Evolutionary conservation across 2,888 invertebrate species (phyloP), one percentile per base, ranked within the genome.

Genomic region (Drosophila buzzatii): DNA sequence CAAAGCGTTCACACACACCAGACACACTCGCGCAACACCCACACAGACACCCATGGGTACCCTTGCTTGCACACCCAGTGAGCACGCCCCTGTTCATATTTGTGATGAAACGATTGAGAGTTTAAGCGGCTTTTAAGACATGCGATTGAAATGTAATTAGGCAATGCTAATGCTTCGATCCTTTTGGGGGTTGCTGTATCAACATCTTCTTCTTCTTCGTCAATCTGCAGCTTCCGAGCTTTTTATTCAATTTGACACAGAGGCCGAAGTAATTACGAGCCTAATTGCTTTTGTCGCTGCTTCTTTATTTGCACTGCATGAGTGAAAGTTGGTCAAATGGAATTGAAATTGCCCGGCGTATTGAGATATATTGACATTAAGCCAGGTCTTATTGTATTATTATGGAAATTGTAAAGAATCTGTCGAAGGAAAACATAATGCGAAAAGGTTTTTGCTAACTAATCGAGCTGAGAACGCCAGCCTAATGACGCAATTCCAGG

Each of bases 71-170:
- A 55, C 8, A 33, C n/a, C 14, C 23, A 12, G 20, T 18, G 35
- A 35, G 27, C 27, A 60, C 57, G 31, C 42, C 65, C 60, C 27
- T 52, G 49, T n/a, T 57, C 68, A 65, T 74, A 59, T 74, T 80
- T 79, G 70, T 75, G 73, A 75, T 76, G 72, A 79, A 65, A 65
- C 72, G 55, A 81, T 79, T 84, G 71, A 77, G 76, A 74, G 55
- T 72, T 76, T 79, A 88, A 90, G 83, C 73, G 71, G 70, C 76
- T 73, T 81, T 82, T 88, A 86, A 90, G 90, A 70, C 77, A 69
- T 44, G 67, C 89, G 82, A 89, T 91, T 86, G 90, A 83, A 89
- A 91, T 87, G 89, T 87, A 89, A 89, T 89, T 89, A 91, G 89
- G 82, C 79, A 73, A 82, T 80, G 81, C 80, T 89, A 89, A 89